These are phyloP conservation scores for Drosophila setosimentum DNA, from an alignment of 2,888 invertebrate genomes.

Conservation along the genomic window DNA sequence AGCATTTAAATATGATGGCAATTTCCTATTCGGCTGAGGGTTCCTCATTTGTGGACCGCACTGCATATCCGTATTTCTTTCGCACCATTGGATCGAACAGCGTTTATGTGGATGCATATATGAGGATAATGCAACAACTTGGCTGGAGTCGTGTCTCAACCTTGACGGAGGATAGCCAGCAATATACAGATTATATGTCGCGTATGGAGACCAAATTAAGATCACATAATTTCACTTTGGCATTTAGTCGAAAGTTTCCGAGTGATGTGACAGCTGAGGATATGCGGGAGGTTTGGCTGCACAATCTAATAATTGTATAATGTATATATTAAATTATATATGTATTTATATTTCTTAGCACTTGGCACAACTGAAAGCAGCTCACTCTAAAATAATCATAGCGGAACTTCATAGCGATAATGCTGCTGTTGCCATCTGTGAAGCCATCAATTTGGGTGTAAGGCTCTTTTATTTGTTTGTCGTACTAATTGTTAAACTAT, in stretches of 20 bases:
- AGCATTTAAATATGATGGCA: slow-evolving; percentile 89
- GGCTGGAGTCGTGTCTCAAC: slow-evolving; percentile 91
- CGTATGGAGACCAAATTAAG: slow-evolving; percentile 89
- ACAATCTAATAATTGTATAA: too few species aligned
- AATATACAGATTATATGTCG: slow-evolving; percentile 91
- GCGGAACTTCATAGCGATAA: slow-evolving; percentile 91
- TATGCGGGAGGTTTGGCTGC: slow-evolving; percentile 48
- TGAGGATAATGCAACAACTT: slow-evolving; percentile 87
- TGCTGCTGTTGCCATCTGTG: slow-evolving; percentile 92
- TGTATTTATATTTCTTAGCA: slow-evolving; percentile 85
- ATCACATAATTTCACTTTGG: slow-evolving; percentile 88
- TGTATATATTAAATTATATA: background rate
- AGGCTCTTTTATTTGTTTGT: slow-evolving; percentile 14
- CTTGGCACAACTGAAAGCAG: slow-evolving; percentile 88
- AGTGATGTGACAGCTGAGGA: slow-evolving; percentile 76
- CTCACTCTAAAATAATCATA: slow-evolving; percentile 91
- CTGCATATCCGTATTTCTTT: slow-evolving; percentile 91
- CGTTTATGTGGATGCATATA: slow-evolving; percentile 87
- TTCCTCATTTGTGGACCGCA: slow-evolving; percentile 89
- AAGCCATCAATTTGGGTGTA: slow-evolving; percentile 86
- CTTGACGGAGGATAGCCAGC: slow-evolving; percentile 92
- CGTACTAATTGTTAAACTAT: background rate
- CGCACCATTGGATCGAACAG: slow-evolving; percentile 92
- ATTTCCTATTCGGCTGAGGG: slow-evolving; percentile 93
- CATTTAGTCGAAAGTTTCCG: slow-evolving; percentile 90